Percentiles rank a stretch among this genome's conserved stretches.
phyloP scores from a whole-genome alignment of 1,140 invertebrate genomes.

The Samia ricini region DNA sequence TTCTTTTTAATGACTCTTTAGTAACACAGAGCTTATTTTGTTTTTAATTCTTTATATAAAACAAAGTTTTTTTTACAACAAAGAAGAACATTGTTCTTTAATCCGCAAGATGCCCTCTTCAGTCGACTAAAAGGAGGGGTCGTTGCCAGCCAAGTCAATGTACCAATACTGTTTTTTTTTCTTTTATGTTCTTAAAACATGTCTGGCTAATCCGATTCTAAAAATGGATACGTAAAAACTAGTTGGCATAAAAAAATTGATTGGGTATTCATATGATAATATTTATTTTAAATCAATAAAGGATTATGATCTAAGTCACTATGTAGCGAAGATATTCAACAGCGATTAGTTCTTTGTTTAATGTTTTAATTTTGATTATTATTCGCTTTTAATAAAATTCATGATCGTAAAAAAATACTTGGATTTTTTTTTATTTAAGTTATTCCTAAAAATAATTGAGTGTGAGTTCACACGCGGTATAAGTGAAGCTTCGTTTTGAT shows the following conservation, averaged over 20 bases:
- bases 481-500: no score
- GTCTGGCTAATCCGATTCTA: constrained; percentile 6
- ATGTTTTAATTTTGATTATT: background rate
- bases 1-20: no score
- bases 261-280: background rate
- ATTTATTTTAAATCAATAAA: background rate
- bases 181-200: constrained; percentile 14
- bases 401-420: no score
- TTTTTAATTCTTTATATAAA: background rate
- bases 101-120: constrained; percentile 15
- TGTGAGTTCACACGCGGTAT: no score
- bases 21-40: background rate
- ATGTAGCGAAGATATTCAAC: background rate
- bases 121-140: constrained; percentile 12
- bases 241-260: background rate
- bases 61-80: background rate
- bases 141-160: constrained; percentile 12
- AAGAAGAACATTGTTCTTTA: constrained; percentile 26
- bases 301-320: background rate
- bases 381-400: no score
- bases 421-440: no score
- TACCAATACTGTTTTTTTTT: constrained; percentile 14
- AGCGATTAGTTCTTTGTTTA: background rate
- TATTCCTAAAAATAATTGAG: no score
- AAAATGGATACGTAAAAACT: background rate